These are phyloP conservation scores for Diarsia rubi DNA, from an alignment of 2,888 invertebrate genomes.

Conservation along the genomic window DNA sequence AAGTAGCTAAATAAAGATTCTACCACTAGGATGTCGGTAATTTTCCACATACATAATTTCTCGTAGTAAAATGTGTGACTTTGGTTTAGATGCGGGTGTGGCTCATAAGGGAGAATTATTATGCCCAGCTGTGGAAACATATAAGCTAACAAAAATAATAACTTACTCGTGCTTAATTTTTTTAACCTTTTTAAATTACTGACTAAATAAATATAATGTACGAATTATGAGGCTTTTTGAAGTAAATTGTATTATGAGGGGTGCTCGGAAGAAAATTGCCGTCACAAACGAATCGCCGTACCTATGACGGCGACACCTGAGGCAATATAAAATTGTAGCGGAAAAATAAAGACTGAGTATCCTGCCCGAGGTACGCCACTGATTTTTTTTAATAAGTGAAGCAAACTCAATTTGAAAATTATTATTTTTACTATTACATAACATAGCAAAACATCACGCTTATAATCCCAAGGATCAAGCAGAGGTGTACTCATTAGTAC, in stretches of 20 bases:
- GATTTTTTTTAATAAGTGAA: neutral
- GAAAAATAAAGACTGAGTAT: neutral
- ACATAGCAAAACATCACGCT: no score
- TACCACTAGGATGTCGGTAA: neutral
- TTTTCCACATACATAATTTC: neutral
- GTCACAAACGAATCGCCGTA: neutral
- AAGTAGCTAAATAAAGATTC: neutral
- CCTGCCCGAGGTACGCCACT: neutral
- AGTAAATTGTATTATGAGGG: neutral
- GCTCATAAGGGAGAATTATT: no score
- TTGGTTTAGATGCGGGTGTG: neutral
- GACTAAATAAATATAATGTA: neutral
- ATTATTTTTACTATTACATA: no score
- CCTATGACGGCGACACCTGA: neutral
- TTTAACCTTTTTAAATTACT: neutral
- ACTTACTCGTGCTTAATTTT: neutral
- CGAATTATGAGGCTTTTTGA: neutral
- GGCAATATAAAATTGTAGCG: neutral
- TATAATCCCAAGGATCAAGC: no score
- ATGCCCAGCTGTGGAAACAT: no score
- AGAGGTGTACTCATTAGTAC: no score
- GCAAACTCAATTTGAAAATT: neutral
- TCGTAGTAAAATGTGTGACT: neutral
- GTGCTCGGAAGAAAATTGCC: conserved; percentile 1
- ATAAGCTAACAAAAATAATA: no score